phyloP scores from a whole-genome alignment of 1,140 invertebrate species.

The Eumeta japonica region DNA sequence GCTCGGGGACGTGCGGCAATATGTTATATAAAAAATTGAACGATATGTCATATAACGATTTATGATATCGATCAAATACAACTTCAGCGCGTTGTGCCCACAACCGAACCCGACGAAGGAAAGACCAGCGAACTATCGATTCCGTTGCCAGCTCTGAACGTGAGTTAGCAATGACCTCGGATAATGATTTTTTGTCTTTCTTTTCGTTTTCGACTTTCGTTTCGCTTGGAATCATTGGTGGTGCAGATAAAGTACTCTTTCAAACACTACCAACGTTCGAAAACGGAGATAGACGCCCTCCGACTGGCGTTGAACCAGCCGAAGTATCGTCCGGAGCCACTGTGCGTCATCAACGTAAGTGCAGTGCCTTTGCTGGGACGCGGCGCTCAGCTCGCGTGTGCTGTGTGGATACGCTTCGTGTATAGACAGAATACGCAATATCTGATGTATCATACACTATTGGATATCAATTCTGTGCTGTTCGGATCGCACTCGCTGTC shows the following conservation, averaged over 20 bases:
- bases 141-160: constrained; percentile 70
- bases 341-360: constrained; percentile 68
- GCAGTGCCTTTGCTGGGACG: not conserved
- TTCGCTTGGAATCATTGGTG: too few relatives aligned
- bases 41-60: constrained; percentile 5
- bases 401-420: not conserved
- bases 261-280: constrained; percentile 60
- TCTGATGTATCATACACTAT: too few relatives aligned
- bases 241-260: constrained; percentile 65
- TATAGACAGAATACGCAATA: not conserved
- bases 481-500: too few relatives aligned
- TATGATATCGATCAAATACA: constrained; percentile 63
- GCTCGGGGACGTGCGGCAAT: too few relatives aligned
- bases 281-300: constrained; percentile 52
- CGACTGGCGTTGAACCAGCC: constrained; percentile 60
- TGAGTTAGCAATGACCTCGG: constrained; percentile 61
- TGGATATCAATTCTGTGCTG: too few relatives aligned
- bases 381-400: not conserved
- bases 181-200: constrained; percentile 11
- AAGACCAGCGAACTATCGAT: constrained; percentile 54
- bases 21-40: too few relatives aligned
- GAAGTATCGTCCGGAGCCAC: constrained; percentile 60
- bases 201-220: constrained; percentile 25
- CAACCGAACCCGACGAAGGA: constrained; percentile 61
- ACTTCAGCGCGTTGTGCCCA: constrained; percentile 68